Evolutionary conservation across 2,888 invertebrate species (phyloP).

Genomic region (Tortrix viridana): DNA sequence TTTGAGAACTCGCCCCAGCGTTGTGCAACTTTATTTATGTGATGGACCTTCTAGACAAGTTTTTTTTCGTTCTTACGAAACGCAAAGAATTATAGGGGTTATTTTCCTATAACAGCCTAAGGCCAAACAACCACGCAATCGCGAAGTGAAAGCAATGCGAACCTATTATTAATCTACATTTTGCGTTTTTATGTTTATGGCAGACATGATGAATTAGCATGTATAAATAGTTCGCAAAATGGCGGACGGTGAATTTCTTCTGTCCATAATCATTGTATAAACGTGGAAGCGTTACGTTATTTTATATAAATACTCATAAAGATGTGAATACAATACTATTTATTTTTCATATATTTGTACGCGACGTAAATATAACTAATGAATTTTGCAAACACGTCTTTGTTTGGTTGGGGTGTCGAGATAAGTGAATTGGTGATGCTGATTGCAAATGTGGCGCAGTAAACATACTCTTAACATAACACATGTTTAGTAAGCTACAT

Average conservation of each 20-base stretch:
- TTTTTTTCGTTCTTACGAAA: slow-evolving; percentile 20
- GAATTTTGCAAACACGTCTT: too few species aligned
- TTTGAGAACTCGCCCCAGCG: background rate
- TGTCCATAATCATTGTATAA: background rate
- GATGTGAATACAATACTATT: too few species aligned
- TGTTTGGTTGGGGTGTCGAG: too few species aligned
- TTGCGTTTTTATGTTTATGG: slow-evolving; percentile 34
- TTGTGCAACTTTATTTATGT: slow-evolving; percentile 6
- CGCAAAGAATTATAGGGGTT: background rate
- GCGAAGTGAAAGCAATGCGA: slow-evolving; percentile 43
- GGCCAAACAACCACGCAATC: slow-evolving; percentile 20
- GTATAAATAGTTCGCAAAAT: slow-evolving; percentile 28
- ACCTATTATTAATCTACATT: slow-evolving; percentile 43
- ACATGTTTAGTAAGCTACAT: too few species aligned
- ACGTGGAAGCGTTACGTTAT: too few species aligned
- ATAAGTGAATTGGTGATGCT: too few species aligned
- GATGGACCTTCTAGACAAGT: background rate
- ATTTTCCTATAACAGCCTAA: slow-evolving; percentile 5
- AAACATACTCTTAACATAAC: too few species aligned
- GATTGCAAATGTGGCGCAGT: too few species aligned
- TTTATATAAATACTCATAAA: too few species aligned
- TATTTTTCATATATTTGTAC: too few species aligned
- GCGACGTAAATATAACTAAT: too few species aligned
- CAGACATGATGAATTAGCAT: slow-evolving; percentile 24
- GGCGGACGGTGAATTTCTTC: background rate